Evolutionary conservation across 2,113 vertebrate species (phyloP).

Genomic region (Engystomops pustulosus): DNA sequence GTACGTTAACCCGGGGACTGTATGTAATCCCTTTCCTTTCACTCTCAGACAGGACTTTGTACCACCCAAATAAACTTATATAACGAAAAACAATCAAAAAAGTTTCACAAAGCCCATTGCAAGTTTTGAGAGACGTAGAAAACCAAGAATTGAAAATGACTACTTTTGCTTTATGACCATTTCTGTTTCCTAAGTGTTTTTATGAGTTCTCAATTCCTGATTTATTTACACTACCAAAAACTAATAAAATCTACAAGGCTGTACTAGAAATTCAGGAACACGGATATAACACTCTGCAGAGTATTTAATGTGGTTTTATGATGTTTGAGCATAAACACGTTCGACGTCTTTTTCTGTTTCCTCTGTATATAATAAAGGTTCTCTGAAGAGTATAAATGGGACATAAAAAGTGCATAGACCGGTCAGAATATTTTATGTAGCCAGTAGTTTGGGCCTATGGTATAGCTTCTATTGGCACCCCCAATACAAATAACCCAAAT

Average conservation of each 20-base stretch:
- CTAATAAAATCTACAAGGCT: slow-evolving; percentile 64
- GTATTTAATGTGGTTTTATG: slow-evolving; percentile 67
- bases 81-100: neutral
- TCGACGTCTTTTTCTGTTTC: neutral
- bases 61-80: neutral
- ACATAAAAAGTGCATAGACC: neutral
- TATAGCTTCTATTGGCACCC: neutral
- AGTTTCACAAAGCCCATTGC: slow-evolving; percentile 62
- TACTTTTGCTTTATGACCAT: slow-evolving; percentile 64
- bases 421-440: neutral
- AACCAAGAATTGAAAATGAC: slow-evolving; percentile 66
- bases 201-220: slow-evolving; percentile 69
- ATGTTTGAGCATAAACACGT: slow-evolving; percentile 41
- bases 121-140: slow-evolving; percentile 67
- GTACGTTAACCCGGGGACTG: too few species aligned
- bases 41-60: neutral
- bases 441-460: neutral
- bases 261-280: slow-evolving; percentile 58
- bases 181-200: slow-evolving; percentile 66
- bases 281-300: slow-evolving; percentile 67
- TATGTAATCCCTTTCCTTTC: neutral
- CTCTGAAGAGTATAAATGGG: neutral
- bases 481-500: too few species aligned
- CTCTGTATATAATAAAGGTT: slow-evolving; percentile 18
- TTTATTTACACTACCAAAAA: slow-evolving; percentile 65